phyloP scores from a whole-genome alignment of 1,140 invertebrate genomes.

The Teleopsis dalmanni region DNA sequence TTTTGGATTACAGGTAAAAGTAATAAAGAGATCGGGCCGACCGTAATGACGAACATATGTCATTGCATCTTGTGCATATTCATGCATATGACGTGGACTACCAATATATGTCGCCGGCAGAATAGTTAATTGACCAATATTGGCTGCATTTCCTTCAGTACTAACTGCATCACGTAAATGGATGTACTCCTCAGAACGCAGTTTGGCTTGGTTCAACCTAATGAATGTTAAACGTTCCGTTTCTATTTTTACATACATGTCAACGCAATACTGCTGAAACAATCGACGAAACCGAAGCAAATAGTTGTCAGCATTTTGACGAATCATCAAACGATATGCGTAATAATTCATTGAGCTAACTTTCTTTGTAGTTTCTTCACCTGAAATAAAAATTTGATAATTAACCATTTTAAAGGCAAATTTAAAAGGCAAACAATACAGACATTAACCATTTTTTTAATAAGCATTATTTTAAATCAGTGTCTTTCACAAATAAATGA shows the following conservation, averaged over 20 bases:
- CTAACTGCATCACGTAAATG: conserved; percentile 11
- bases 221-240: conserved; percentile 43
- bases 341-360: conserved; percentile 42
- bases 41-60: conserved; percentile 41
- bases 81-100: conserved; percentile 41
- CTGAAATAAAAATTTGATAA: conserved; percentile 3
- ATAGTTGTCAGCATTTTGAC: conserved; percentile 33
- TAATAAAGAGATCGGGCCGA: conserved; percentile 18
- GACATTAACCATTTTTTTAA: too few species aligned
- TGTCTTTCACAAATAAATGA: too few species aligned
- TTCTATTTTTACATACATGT: conserved; percentile 45
- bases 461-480: too few species aligned
- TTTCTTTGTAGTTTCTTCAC: conserved; percentile 28
- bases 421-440: too few species aligned
- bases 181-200: conserved; percentile 20
- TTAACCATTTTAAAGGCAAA: neutral
- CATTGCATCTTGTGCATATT: conserved; percentile 44
- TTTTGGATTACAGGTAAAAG: conserved; percentile 47
- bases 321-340: conserved; percentile 41
- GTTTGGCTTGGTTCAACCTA: conserved; percentile 39
- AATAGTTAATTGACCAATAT: conserved; percentile 26
- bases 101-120: conserved; percentile 46
- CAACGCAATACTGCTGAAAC: conserved; percentile 12
- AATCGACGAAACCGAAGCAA: conserved; percentile 33
- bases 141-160: conserved; percentile 7